Conservation (phyloP, 2,113 vertebrate genomes). For the Caloenas nicobarica region DNA sequence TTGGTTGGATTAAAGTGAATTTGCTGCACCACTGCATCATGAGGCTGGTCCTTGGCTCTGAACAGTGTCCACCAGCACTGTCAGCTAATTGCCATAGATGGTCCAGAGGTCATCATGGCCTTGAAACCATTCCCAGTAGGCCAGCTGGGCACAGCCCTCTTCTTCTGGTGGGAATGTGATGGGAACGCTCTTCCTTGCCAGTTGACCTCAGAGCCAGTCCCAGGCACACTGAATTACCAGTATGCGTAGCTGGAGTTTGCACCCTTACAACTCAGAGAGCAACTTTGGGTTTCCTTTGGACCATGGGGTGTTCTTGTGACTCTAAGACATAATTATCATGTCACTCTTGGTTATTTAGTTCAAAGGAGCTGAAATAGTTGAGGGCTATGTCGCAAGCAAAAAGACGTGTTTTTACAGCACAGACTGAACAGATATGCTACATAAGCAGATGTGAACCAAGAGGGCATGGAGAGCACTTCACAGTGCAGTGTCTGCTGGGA, state of each 20-base stretch:
- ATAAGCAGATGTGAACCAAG: neutral
- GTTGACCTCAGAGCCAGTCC: neutral
- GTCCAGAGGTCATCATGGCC: neutral
- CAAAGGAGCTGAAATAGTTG: neutral
- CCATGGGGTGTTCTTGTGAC: neutral
- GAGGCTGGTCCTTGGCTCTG: neutral
- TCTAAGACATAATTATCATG: neutral
- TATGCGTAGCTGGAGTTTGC: neutral
- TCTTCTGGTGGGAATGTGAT: neutral
- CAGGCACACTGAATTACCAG: neutral
- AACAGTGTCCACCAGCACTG: neutral
- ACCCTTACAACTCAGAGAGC: neutral
- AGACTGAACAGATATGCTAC: neutral
- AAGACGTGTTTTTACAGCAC: neutral
- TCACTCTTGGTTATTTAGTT: neutral
- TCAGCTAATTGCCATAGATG: neutral
- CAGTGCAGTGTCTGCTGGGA: neutral
- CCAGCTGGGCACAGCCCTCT: neutral
- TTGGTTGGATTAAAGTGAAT: neutral
- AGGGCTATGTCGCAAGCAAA: neutral
- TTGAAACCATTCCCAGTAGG: neutral
- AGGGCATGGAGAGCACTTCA: fast-evolving
- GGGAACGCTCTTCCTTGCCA: neutral
- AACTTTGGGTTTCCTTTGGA: neutral
- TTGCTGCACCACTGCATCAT: fast-evolving